A percentile compares a stretch with the other conserved stretches of the same genome.
phyloP scores from a whole-genome alignment of 1,140 invertebrate species.

The Drosophila burlai region DNA sequence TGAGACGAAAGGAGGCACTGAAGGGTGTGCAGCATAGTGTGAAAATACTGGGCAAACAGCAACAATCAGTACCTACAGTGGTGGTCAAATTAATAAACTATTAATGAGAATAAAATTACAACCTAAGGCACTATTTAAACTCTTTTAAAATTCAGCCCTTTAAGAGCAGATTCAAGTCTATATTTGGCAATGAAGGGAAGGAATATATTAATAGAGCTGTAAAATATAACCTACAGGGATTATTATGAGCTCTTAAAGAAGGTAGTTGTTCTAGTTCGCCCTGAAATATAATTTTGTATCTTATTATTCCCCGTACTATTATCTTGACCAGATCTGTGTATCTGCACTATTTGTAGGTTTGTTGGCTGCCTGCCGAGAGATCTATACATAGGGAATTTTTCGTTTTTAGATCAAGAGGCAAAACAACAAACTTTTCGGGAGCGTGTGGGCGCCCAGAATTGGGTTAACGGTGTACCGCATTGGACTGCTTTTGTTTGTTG shows the following conservation, averaged over 20 bases:
- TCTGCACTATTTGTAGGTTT: slow-evolving; percentile 26
- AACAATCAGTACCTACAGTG: slow-evolving; percentile 15
- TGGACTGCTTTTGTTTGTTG: slow-evolving; percentile 28
- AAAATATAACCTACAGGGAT: not conserved
- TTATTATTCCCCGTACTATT: not conserved
- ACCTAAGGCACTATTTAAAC: not conserved
- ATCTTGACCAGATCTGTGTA: slow-evolving; percentile 7
- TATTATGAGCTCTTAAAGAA: not conserved
- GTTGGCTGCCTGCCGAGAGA: slow-evolving; percentile 13
- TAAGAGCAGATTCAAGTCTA: not conserved
- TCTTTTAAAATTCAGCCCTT: not conserved
- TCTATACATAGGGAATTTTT: slow-evolving; percentile 57
- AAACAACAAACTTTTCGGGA: slow-evolving; percentile 59
- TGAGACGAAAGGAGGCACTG: slow-evolving; percentile 7
- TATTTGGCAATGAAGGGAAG: not conserved
- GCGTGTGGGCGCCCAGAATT: slow-evolving; percentile 69
- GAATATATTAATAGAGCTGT: not conserved
- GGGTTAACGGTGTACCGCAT: slow-evolving; percentile 58
- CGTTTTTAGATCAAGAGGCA: slow-evolving; percentile 47
- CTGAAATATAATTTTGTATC: not conserved
- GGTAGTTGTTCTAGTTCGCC: not conserved
- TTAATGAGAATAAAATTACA: not conserved
- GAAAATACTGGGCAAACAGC: slow-evolving; percentile 62
- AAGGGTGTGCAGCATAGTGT: slow-evolving; percentile 44
- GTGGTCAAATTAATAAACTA: slow-evolving; percentile 14